These are phyloP conservation scores for Dolichoris vasculosae DNA, from an alignment of 1,140 invertebrate genomes.

Conservation along the genomic window DNA sequence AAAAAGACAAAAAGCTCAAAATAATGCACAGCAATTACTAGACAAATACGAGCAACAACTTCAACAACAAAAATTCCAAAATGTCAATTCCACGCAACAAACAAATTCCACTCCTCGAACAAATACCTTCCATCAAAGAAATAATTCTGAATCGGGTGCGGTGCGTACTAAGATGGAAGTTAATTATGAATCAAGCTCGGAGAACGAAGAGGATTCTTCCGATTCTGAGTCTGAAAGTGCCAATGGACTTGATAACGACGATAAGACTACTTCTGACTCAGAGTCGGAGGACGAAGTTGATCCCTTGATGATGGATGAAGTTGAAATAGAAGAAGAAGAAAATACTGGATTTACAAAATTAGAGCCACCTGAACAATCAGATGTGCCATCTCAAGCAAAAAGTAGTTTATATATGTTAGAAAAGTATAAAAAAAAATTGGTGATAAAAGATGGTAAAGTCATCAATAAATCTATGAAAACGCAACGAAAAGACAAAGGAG, in stretches of 20 bases:
- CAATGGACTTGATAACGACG: conserved; percentile 58
- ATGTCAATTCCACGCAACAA: conserved; percentile 39
- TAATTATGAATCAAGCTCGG: conserved; percentile 67
- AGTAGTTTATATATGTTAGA: conserved; percentile 85
- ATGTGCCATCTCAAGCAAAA: conserved; percentile 73
- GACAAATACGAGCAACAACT: conserved; percentile 66
- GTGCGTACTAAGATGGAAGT: conserved; percentile 59
- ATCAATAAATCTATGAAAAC: conserved; percentile 77
- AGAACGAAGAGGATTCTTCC: conserved; percentile 74
- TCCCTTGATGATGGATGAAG: conserved; percentile 63
- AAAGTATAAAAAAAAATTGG: conserved; percentile 84
- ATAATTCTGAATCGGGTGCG: conserved; percentile 55
- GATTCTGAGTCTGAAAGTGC: conserved; percentile 77
- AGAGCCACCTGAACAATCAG: conserved; percentile 74
- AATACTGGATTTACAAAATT: conserved; percentile 74
- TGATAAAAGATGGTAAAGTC: conserved; percentile 84
- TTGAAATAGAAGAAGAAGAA: conserved; percentile 32
- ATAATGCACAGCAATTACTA: conserved; percentile 68
- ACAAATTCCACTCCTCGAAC: conserved; percentile 50
- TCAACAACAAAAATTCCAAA: conserved; percentile 54
- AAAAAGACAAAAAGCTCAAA: conserved; percentile 69
- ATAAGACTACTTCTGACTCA: conserved; percentile 40
- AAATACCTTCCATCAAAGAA: conserved; percentile 33
- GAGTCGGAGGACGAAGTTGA: conserved; percentile 77
- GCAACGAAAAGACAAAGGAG: conserved; percentile 86